Evolutionary conservation across 2,888 invertebrate species (phyloP).

Genomic region (Esperia sulphurella): DNA sequence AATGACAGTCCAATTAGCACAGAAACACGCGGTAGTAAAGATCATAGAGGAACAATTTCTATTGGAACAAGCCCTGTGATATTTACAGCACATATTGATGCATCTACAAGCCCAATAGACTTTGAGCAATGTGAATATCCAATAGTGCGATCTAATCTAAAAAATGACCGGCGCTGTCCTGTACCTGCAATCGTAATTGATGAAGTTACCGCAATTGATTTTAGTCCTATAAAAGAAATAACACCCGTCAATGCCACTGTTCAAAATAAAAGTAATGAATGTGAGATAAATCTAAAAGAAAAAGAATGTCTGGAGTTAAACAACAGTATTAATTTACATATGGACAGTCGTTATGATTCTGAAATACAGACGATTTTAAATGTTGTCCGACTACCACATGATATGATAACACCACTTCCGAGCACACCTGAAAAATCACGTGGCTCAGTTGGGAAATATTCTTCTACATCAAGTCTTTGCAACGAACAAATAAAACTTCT

Average conservation of each 20-base stretch:
- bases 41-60: slow-evolving; percentile 18
- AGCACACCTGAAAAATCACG: slow-evolving; percentile 33
- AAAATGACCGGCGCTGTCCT: no score
- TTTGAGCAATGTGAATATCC: background rate
- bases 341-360: slow-evolving; percentile 31
- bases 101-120: slow-evolving; percentile 23
- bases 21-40: slow-evolving; percentile 24
- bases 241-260: no score
- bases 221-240: no score
- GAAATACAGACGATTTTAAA: slow-evolving; percentile 57
- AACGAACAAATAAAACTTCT: slow-evolving; percentile 8
- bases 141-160: background rate
- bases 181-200: no score
- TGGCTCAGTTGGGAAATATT: background rate
- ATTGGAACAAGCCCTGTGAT: slow-evolving; percentile 28
- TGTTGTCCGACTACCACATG: slow-evolving; percentile 39
- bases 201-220: no score
- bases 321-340: slow-evolving; percentile 30
- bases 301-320: slow-evolving; percentile 41
- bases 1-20: slow-evolving; percentile 31
- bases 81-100: slow-evolving; percentile 15
- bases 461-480: background rate
- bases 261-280: no score
- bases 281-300: no score
- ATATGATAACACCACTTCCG: slow-evolving; percentile 52